A percentile compares a stretch with the other conserved stretches of the same genome.
Evolutionary conservation across 2,888 invertebrate species (phyloP).

Genomic region (Baronia brevicornis): DNA sequence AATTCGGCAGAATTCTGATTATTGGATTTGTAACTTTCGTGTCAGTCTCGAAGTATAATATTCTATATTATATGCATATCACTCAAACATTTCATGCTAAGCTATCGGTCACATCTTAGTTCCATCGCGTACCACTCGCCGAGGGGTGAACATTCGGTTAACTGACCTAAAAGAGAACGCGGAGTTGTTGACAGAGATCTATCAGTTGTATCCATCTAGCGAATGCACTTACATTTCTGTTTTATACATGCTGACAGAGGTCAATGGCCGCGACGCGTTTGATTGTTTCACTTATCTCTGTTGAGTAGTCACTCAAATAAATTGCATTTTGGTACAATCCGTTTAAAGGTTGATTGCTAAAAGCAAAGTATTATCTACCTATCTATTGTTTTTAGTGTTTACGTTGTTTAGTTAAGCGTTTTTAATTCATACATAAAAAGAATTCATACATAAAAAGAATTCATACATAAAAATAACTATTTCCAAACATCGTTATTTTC

Average conservation of each 20-base stretch:
- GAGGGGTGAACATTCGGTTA: conserved; percentile 12
- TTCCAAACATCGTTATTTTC: too few relatives aligned
- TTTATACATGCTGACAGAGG: conserved; percentile 4
- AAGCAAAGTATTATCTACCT: too few relatives aligned
- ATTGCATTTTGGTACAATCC: conserved; percentile 2
- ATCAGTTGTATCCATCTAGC: conserved; percentile 3
- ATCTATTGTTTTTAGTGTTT: too few relatives aligned
- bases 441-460: too few relatives aligned
- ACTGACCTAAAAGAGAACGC: conserved; percentile 3
- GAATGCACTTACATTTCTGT: conserved; percentile 9
- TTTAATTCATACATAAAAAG: too few relatives aligned
- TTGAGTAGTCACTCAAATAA: conserved; percentile 4
- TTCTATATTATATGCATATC: neutral
- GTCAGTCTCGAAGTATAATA: too few relatives aligned
- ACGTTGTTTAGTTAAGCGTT: too few relatives aligned
- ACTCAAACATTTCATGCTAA: conserved; percentile 2
- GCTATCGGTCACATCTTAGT: conserved; percentile 10
- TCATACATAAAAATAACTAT: too few relatives aligned
- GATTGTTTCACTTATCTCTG: conserved; percentile 8
- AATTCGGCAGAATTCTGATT: too few relatives aligned
- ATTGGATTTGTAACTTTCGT: too few relatives aligned
- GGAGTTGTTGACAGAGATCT: conserved; percentile 4
- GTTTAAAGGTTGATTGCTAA: too few relatives aligned
- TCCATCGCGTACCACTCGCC: conserved; percentile 6
- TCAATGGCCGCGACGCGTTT: conserved; percentile 3